Base-by-base conservation (phyloP, 2,113 vertebrate genomes). In the Anhinga anhinga region DNA sequence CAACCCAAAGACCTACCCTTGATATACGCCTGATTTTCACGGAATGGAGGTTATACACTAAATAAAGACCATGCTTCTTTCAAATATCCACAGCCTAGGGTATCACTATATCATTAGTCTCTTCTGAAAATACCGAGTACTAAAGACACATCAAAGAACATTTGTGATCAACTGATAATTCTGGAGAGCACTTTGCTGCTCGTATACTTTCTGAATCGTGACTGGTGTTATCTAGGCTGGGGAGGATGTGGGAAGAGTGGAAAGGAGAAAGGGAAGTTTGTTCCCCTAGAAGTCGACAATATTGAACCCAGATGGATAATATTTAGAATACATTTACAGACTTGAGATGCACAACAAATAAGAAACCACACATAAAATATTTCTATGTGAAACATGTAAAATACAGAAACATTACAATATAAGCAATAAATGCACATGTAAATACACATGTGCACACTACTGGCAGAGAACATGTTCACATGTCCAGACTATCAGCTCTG, bases 241-340 rank as follows among this genome's bases (percentile, higher is more conserved):
- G 34, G 40, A 93, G 59, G 30, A 69, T 27, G 44, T 0, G 0
- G 40, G 40, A 88, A 90, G 53, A 79, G n/a, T 11, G 36, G 44
- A 90, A 93, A 86, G 74, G 74, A 92, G 62, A 90, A 95, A 80
- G 50, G 29, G 34, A 89, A 42, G 25, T 73, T 66, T 88, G 26
- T 90, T 90, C 29, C 40, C 15, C 67, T 80, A 45, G 74, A 87
- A 88, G 25, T 21, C 1, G 4, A 52, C 19, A 49, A 56, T 72
- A 90, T 22, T 90, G 44, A 82, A 69, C 72, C 74, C 79, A 92
- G 85, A 92, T 59, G 34, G 88, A 73, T 10, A 72, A 67, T 30
- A 72, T 47, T 85, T 90, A 56, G 77, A 77, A 73, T 49, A 65
- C 16, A 22, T 49, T 86, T 69, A 77, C 25, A 61, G 44, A 82